Evolutionary conservation across 2,888 invertebrate species (phyloP).

Genomic region (Patella depressa): DNA sequence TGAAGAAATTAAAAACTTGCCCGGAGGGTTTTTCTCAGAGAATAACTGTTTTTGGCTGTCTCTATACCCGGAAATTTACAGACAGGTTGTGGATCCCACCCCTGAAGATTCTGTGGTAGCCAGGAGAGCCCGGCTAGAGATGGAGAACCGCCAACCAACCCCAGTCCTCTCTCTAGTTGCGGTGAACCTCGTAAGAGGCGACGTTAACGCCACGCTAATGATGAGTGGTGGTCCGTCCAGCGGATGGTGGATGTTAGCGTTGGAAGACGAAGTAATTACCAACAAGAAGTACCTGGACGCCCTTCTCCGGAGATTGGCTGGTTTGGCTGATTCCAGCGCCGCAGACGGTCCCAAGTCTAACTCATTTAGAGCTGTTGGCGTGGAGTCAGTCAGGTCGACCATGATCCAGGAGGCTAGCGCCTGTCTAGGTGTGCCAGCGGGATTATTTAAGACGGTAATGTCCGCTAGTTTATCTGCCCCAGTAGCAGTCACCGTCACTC

Average conservation of each 20-base stretch:
- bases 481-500: no score
- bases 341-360: no score
- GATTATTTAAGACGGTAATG: no score
- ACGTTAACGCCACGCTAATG: background rate
- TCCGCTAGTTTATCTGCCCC: no score
- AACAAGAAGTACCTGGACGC: no score
- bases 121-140: background rate
- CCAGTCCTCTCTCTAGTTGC: background rate
- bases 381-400: no score
- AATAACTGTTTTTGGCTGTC: background rate
- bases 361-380: no score
- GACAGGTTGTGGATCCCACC: background rate
- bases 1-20: background rate
- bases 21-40: background rate
- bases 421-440: no score
- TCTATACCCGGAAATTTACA: background rate
- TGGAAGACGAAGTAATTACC: background rate
- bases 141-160: background rate
- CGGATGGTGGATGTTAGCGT: background rate
- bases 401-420: no score
- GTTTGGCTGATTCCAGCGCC: no score
- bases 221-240: background rate
- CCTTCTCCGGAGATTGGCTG: no score
- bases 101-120: background rate
- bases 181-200: background rate